These are phyloP conservation scores for Micrasema minimum DNA, from an alignment of 1,140 invertebrate genomes.

Conservation along the genomic window DNA sequence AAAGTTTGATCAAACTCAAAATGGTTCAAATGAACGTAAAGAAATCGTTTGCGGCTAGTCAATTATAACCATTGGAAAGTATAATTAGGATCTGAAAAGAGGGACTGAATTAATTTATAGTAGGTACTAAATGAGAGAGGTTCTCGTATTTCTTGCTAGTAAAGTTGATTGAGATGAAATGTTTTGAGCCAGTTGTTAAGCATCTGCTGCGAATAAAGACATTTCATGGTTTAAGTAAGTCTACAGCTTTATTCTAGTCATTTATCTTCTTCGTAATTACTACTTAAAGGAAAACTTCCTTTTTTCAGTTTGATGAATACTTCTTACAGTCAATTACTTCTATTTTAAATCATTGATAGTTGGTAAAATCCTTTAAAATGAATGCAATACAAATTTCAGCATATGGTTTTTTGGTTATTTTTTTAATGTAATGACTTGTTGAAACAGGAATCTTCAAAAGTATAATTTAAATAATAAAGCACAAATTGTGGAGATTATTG, in stretches of 20 bases:
- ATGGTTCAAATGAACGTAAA: background rate
- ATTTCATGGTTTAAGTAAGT: slow-evolving; percentile 15
- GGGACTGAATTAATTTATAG: slow-evolving; percentile 20
- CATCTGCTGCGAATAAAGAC: slow-evolving; percentile 15
- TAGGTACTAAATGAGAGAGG: background rate
- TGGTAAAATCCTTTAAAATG: too few species aligned
- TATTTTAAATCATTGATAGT: too few species aligned
- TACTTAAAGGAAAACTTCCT: too few species aligned
- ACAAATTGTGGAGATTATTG: too few species aligned
- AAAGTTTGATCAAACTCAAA: background rate
- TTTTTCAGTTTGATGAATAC: too few species aligned
- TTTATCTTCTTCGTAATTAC: slow-evolving; percentile 13
- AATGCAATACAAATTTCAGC: too few species aligned
- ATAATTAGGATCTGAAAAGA: slow-evolving; percentile 24
- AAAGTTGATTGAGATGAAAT: slow-evolving; percentile 26
- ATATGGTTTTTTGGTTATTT: too few species aligned
- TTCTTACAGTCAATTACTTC: too few species aligned
- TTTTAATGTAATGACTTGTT: too few species aligned
- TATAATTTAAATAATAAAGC: too few species aligned
- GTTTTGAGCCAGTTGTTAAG: slow-evolving; percentile 20
- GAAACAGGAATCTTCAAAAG: too few species aligned
- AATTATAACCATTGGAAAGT: slow-evolving; percentile 5
- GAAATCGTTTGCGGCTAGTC: slow-evolving; percentile 9
- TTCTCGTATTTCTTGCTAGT: background rate
- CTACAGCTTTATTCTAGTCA: background rate